Evolutionary conservation across 2,888 invertebrate species (phyloP), one percentile per base, ranked within the genome.

Genomic region (Tortricodes alternella): DNA sequence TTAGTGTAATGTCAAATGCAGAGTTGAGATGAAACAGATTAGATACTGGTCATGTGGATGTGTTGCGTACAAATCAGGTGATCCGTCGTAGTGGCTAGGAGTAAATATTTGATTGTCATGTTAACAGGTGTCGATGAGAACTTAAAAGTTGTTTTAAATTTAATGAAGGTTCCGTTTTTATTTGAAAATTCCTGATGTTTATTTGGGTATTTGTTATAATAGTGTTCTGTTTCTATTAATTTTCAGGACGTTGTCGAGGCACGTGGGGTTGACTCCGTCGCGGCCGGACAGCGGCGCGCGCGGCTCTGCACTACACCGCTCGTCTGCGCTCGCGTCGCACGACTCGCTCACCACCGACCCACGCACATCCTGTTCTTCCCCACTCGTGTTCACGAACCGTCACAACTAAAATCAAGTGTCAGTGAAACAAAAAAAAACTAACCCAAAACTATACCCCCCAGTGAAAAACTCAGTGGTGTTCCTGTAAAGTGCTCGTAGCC

Each of bases 401-500:
- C 67, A 75, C 64, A 56, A 34, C 64, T 39, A 63, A 55, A 62
- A 63, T 41, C 59, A 61, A 74, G 78, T 76, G 76, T 60, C 53
- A 74, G 75, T 78, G 74, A 60, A 73, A 71, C 52, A 58, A 62
- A 67, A n/a, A n/a, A 71, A 70, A 76, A 73, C 71, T 65, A 64
- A 71, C 69, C 58, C 39, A 62, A 62, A 61, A 67, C 65, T 67
- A 59, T 46, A 78, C 74, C 67, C 68, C n/a, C 71, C 67, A 83
- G 83, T 83, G 85, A 70, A 77, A 83, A 83, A 83, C 77, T 68
- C 63, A 76, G 87, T 86, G 88, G 78, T 87, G 48, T 65, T 65
- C 84, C 78, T 71, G 81, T 83, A 76, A 67, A 81, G 83, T 84
- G 85, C 83, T 82, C 84, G 80, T 79, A 92, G 85, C 92, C 93